Percentiles rank a stretch among this genome's conserved stretches.
phyloP scores from a whole-genome alignment of 2,888 invertebrate genomes.

The Drosophila leonis region DNA sequence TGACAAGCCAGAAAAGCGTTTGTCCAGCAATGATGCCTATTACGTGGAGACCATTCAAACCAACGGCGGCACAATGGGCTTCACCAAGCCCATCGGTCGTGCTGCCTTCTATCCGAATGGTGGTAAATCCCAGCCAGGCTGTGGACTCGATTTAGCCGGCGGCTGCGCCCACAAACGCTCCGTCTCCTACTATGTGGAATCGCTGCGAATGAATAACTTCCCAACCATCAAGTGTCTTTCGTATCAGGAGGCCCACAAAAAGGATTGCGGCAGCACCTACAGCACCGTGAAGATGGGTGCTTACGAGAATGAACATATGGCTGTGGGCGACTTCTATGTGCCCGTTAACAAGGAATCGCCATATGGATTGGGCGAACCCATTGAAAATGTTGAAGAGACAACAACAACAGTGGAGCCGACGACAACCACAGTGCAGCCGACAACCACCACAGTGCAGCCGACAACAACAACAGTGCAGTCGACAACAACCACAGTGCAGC shows the following conservation, averaged over 20 bases:
- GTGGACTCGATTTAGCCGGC: slow-evolving; percentile 84
- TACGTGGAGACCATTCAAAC: slow-evolving; percentile 84
- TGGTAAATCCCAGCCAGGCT: slow-evolving; percentile 87
- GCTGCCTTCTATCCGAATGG: slow-evolving; percentile 87
- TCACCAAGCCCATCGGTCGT: slow-evolving; percentile 83
- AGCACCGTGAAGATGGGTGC: slow-evolving; percentile 77
- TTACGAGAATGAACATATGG: slow-evolving; percentile 55
- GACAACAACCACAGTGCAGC: slow-evolving; percentile 5
- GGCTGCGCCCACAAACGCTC: slow-evolving; percentile 85
- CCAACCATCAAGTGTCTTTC: slow-evolving; percentile 69
- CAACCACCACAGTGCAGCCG: slow-evolving; percentile 30
- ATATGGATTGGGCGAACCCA: slow-evolving; percentile 64
- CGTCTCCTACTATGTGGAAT: slow-evolving; percentile 85
- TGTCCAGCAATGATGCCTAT: slow-evolving; percentile 75
- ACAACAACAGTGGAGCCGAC: slow-evolving; percentile 4
- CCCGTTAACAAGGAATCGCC: slow-evolving; percentile 76
- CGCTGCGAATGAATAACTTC: slow-evolving; percentile 81
- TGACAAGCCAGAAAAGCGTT: slow-evolving; percentile 65
- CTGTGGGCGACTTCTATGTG: slow-evolving; percentile 82
- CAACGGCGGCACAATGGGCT: slow-evolving; percentile 80
- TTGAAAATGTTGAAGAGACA: neutral
- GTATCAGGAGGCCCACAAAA: slow-evolving; percentile 67
- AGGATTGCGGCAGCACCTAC: slow-evolving; percentile 68
- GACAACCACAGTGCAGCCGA: slow-evolving; percentile 29
- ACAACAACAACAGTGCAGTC: slow-evolving; percentile 20